These are phyloP conservation scores for Macrophya alboannulata DNA, from an alignment of 2,888 invertebrate genomes.

Conservation along the genomic window DNA sequence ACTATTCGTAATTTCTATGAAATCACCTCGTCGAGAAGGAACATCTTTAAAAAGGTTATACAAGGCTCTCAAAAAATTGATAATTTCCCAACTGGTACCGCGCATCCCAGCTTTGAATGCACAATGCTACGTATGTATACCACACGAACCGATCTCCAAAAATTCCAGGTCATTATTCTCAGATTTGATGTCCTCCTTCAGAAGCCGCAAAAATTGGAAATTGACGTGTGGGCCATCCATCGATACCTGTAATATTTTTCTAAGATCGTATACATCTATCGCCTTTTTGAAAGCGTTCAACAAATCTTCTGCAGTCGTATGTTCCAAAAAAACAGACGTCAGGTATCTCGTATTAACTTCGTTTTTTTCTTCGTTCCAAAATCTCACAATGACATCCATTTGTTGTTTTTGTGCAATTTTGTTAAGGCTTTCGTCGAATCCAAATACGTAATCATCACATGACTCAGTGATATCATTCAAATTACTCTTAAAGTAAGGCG, in stretches of 20 bases:
- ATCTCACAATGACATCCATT: constrained; percentile 55
- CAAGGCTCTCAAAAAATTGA: constrained; percentile 54
- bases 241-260: constrained; percentile 56
- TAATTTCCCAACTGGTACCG: constrained; percentile 49
- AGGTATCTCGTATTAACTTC: constrained; percentile 50
- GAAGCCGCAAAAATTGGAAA: constrained; percentile 43
- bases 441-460: constrained; percentile 27
- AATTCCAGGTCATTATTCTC: constrained; percentile 3
- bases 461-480: constrained; percentile 15
- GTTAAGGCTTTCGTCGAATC: constrained; percentile 57
- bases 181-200: constrained; percentile 55
- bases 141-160: constrained; percentile 35
- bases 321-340: constrained; percentile 52
- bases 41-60: constrained; percentile 59
- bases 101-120: constrained; percentile 22
- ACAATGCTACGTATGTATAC: constrained; percentile 20
- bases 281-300: constrained; percentile 14
- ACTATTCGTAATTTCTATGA: constrained; percentile 43
- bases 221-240: constrained; percentile 59
- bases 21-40: constrained; percentile 56
- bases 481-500: background rate
- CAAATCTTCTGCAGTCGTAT: constrained; percentile 46
- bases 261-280: constrained; percentile 30
- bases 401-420: constrained; percentile 54
- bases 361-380: constrained; percentile 53